Evolutionary conservation across 2,888 invertebrate genomes (phyloP).

Genomic region (Drosophila testacea): DNA sequence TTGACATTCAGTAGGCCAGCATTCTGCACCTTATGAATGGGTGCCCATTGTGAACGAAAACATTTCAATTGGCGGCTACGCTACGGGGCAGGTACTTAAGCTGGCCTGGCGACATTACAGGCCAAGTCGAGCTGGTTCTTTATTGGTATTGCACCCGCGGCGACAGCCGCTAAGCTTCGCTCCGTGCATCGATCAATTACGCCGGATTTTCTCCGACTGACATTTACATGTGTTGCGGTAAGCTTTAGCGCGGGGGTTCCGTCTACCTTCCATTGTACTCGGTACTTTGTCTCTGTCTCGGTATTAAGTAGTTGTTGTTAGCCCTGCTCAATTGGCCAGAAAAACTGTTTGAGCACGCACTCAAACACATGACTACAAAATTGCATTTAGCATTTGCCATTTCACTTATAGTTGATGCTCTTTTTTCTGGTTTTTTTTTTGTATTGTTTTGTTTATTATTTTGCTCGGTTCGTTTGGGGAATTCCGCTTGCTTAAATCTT

Average conservation of each 20-base stretch:
- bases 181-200: slow-evolving; percentile 78
- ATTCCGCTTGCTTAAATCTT: slow-evolving; percentile 80
- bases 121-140: slow-evolving; percentile 33
- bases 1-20: slow-evolving; percentile 75
- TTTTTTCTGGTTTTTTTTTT: slow-evolving; percentile 21
- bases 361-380: slow-evolving; percentile 74
- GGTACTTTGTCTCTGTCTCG: slow-evolving; percentile 21
- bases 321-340: slow-evolving; percentile 72
- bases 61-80: slow-evolving; percentile 48
- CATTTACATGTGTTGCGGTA: slow-evolving; percentile 77
- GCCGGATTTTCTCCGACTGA: slow-evolving; percentile 65
- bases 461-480: slow-evolving; percentile 57
- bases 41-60: slow-evolving; percentile 60
- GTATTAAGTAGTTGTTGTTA: slow-evolving; percentile 46
- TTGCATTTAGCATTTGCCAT: slow-evolving; percentile 55
- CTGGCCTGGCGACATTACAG: slow-evolving; percentile 57
- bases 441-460: slow-evolving; percentile 25
- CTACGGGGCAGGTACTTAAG: slow-evolving; percentile 74
- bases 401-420: slow-evolving; percentile 32
- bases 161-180: slow-evolving; percentile 75
- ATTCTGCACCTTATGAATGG: slow-evolving; percentile 64
- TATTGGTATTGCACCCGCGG: slow-evolving; percentile 77
- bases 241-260: slow-evolving; percentile 63
- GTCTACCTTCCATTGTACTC: not conserved
- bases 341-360: slow-evolving; percentile 74